Conservation (phyloP, 1,140 invertebrate genomes). For the Chionoecetes opilio region DNA sequence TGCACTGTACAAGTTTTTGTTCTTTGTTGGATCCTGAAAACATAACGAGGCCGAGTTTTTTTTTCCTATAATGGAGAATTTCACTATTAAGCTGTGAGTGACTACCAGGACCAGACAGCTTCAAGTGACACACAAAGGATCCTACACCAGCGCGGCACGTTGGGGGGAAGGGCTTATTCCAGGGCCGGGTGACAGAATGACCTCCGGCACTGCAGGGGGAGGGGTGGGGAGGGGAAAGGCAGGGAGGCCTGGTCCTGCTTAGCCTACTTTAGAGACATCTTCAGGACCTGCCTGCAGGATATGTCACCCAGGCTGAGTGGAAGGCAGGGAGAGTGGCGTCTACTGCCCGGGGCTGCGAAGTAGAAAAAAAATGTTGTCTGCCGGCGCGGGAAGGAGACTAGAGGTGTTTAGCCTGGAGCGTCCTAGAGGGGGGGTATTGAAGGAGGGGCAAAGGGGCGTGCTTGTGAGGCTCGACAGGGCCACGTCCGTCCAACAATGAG, state of each 20-base stretch:
- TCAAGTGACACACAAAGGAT: neutral
- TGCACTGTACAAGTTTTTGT: neutral
- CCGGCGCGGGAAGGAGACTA: constrained; percentile 39
- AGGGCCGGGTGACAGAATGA: neutral
- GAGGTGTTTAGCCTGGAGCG: constrained; percentile 52
- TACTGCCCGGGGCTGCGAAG: constrained; percentile 34
- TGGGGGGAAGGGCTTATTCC: neutral
- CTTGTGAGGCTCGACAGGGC: constrained; percentile 77
- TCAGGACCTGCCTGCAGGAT: constrained; percentile 32
- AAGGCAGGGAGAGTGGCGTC: constrained; percentile 65
- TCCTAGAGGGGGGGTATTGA: neutral
- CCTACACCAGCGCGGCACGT: neutral
- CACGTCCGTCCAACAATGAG: constrained; percentile 79
- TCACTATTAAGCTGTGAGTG: neutral
- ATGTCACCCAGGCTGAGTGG: constrained; percentile 4
- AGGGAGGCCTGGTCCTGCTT: neutral
- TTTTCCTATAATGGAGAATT: neutral
- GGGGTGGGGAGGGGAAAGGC: no score
- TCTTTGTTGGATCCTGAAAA: constrained; percentile 17
- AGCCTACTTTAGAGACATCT: neutral
- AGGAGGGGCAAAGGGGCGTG: constrained; percentile 34
- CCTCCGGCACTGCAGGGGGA: neutral
- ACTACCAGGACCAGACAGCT: neutral
- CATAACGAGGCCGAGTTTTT: neutral
- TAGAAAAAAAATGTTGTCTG: constrained; percentile 44